These are phyloP conservation scores for Lasaia peninsularis DNA, from an alignment of 1,140 invertebrate species.

Conservation along the genomic window DNA sequence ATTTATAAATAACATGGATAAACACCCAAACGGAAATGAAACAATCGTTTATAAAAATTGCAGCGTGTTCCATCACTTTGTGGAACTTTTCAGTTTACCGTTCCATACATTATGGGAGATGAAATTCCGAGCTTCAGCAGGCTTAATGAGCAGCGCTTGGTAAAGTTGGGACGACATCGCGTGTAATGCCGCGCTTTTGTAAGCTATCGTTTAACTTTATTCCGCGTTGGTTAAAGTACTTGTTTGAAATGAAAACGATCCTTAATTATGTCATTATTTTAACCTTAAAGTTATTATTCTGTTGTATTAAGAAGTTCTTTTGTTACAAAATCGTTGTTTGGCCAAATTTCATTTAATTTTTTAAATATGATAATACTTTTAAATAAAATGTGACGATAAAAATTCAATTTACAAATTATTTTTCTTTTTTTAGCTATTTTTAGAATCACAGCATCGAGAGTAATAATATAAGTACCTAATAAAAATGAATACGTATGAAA, in stretches of 20 bases:
- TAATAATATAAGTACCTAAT: too few relatives aligned
- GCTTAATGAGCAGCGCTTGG: constrained; percentile 18
- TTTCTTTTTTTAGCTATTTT: too few relatives aligned
- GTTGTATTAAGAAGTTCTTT: too few relatives aligned
- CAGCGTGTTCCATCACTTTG: neutral
- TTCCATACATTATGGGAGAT: constrained; percentile 13
- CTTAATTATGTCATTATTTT: neutral
- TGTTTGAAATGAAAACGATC: constrained; percentile 6
- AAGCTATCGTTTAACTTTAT: constrained; percentile 28
- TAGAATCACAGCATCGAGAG: too few relatives aligned
- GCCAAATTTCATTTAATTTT: too few relatives aligned
- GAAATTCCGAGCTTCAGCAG: constrained; percentile 15
- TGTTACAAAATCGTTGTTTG: too few relatives aligned
- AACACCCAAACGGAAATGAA: neutral
- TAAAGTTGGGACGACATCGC: constrained; percentile 15
- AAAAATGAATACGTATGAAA: too few relatives aligned
- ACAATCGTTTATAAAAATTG: neutral
- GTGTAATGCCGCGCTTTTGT: constrained; percentile 16
- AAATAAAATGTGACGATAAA: too few relatives aligned
- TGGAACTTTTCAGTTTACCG: constrained; percentile 13
- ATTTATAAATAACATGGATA: neutral
- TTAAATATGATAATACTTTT: too few relatives aligned
- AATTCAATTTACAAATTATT: too few relatives aligned
- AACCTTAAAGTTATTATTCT: too few relatives aligned
- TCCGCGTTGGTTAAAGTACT: constrained; percentile 19